Base-by-base conservation (phyloP, 2,797 vertebrate genomes). In the Spea hammondii region DNA sequence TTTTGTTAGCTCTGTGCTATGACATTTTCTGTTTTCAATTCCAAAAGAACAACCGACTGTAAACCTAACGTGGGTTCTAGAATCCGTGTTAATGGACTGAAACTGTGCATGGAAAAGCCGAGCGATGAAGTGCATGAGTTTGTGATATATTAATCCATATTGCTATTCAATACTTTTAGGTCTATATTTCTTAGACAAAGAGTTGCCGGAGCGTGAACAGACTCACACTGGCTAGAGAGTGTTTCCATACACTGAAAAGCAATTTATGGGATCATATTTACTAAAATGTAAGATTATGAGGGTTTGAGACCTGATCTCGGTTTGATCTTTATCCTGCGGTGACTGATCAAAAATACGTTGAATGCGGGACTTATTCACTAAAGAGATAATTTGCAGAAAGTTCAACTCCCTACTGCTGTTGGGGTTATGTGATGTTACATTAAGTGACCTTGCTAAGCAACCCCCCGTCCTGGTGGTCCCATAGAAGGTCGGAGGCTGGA, bases 1-100 rank as follows among this genome's bases (percentile, higher is more conserved):
- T 75, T 70, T 80, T 80, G 78, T 76, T 80, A 75, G 59, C 72
- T 14, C 14, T 75, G 72, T 75, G 72, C 78, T 79, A 70, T 75
- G 67, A 49, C 64, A 75, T 80, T 75, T 75, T 80, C 78, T 76
- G 67, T 70, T 76, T 68, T 17, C 57, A 0, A 55, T 70, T 70
- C 78, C 78, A 80, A 70, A 9, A 76, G 47, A 32, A 8, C 62
- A 49, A n/a, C 59, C 32, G 32, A 14, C 65, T 64, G 48, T 68
- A 57, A 76, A 75, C 78, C 69, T 17, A 65, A 75, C 65, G 78
- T 57, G 72, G 54, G 72, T 75, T 80, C 72, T 75, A 57, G 68
- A 75, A 71, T 57, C 49, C 11, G 46, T 57, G 50, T 32, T 79
- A 80, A 80, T 80, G 78, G 78, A 64, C 66, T 60, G 65, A 65